Conservation (phyloP, 2,797 vertebrate genomes). For the Alauda arvensis region DNA sequence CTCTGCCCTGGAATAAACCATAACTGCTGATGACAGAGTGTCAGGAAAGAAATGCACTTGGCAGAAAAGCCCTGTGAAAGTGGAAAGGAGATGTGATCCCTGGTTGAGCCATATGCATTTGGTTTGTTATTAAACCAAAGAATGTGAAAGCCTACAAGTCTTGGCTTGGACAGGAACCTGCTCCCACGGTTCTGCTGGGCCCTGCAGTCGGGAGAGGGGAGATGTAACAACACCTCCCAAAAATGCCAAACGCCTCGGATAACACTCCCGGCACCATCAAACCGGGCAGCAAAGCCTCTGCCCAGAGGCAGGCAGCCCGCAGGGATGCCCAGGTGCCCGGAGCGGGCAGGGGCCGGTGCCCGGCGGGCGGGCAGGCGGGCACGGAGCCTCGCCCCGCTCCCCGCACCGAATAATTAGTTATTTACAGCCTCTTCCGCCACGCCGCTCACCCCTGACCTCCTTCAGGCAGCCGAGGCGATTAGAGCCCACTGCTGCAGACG, state of each 20-base stretch:
- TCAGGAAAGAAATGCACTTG: background rate
- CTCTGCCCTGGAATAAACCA: background rate
- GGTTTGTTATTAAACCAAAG: conserved; percentile 26
- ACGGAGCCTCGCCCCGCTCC: background rate
- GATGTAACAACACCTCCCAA: fast-evolving
- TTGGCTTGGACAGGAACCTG: background rate
- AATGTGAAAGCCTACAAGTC: conserved; percentile 23
- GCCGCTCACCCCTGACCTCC: conserved; percentile 43
- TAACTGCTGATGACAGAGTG: fast-evolving
- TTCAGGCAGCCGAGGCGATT: conserved; percentile 27
- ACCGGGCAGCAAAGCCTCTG: background rate
- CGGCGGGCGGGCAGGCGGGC: background rate
- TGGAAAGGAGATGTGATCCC: background rate
- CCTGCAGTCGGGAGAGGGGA: background rate
- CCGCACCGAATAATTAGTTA: conserved; percentile 40
- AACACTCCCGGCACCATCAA: fast-evolving
- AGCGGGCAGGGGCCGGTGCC: background rate
- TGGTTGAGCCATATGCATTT: background rate
- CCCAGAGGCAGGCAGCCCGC: background rate
- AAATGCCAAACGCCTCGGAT: fast-evolving
- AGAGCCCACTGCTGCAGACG: conserved; percentile 30
- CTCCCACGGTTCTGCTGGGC: background rate
- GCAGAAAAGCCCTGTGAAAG: background rate
- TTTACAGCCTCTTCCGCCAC: conserved; percentile 30
- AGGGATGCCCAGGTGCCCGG: background rate